Conservation (phyloP, 2,888 invertebrate species). For the Thalpophila matura region DNA sequence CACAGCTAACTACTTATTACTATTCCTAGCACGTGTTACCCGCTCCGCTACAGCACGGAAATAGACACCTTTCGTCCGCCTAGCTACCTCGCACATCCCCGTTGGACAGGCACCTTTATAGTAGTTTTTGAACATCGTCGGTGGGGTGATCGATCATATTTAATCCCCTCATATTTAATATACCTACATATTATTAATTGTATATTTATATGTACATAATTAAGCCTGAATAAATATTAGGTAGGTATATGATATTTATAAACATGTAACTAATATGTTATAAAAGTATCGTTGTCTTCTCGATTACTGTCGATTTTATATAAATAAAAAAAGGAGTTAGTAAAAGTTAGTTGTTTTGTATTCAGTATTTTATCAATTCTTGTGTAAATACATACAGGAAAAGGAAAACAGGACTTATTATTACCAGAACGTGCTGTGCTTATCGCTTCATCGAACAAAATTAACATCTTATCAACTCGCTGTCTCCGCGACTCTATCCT, state of each 20-base stretch:
- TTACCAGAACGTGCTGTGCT: too few relatives aligned
- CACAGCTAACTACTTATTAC: too few relatives aligned
- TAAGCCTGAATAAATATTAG: not conserved
- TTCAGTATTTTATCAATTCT: not conserved
- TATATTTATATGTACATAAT: not conserved
- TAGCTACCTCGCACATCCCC: too few relatives aligned
- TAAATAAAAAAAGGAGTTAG: slow-evolving; percentile 61
- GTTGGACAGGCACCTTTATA: too few relatives aligned
- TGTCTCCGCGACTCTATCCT: too few relatives aligned
- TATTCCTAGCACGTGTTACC: too few relatives aligned
- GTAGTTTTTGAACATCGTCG: not conserved
- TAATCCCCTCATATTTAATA: slow-evolving; percentile 1
- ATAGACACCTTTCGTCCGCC: too few relatives aligned
- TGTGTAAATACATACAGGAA: too few relatives aligned
- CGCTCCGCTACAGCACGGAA: too few relatives aligned
- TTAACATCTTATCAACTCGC: too few relatives aligned
- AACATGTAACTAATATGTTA: slow-evolving; percentile 44
- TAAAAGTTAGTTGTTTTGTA: slow-evolving; percentile 34
- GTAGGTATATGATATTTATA: slow-evolving; percentile 29
- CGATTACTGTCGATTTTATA: slow-evolving; percentile 72
- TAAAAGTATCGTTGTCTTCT: slow-evolving; percentile 59
- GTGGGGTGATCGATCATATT: not conserved
- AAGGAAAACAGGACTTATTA: too few relatives aligned
- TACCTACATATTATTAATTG: not conserved
- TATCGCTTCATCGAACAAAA: too few relatives aligned